phyloP scores from a whole-genome alignment of 2,888 invertebrate species.

The Parasteatoda lunata region DNA sequence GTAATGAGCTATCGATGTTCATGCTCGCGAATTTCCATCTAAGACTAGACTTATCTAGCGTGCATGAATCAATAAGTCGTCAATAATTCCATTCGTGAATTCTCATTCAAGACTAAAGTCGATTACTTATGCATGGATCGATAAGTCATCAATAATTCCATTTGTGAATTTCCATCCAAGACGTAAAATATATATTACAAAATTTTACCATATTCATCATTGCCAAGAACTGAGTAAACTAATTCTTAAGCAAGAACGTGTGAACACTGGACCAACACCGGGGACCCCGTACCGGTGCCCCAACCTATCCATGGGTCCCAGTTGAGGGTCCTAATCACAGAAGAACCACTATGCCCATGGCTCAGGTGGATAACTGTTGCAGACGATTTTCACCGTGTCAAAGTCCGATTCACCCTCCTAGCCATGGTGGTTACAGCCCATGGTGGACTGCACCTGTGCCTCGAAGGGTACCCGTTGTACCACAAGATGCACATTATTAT shows the following conservation, averaged over 20 bases:
- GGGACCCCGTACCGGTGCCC: constrained; percentile 49
- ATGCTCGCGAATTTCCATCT: no score
- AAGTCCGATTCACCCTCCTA: constrained; percentile 34
- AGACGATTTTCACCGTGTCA: constrained; percentile 56
- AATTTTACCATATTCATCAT: no score
- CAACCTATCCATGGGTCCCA: constrained; percentile 61
- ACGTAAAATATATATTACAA: no score
- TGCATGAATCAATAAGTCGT: no score
- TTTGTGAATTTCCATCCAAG: no score
- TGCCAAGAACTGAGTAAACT: no score
- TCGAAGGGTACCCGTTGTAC: constrained; percentile 16
- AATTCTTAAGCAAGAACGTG: not conserved
- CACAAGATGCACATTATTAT: constrained; percentile 54
- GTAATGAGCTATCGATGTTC: no score
- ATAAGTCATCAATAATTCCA: no score
- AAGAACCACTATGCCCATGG: constrained; percentile 55
- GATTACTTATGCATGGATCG: no score
- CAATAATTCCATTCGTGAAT: no score
- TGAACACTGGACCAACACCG: constrained; percentile 63
- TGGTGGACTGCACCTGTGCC: constrained; percentile 53
- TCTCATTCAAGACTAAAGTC: no score
- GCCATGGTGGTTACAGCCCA: constrained; percentile 22
- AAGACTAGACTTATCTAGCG: no score
- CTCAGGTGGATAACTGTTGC: constrained; percentile 57
- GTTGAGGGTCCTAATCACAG: constrained; percentile 37